Evolutionary conservation across 1,140 invertebrate genomes (phyloP), one percentile per base, ranked within the genome.

Genomic region (Trialeurodes vaporariorum): DNA sequence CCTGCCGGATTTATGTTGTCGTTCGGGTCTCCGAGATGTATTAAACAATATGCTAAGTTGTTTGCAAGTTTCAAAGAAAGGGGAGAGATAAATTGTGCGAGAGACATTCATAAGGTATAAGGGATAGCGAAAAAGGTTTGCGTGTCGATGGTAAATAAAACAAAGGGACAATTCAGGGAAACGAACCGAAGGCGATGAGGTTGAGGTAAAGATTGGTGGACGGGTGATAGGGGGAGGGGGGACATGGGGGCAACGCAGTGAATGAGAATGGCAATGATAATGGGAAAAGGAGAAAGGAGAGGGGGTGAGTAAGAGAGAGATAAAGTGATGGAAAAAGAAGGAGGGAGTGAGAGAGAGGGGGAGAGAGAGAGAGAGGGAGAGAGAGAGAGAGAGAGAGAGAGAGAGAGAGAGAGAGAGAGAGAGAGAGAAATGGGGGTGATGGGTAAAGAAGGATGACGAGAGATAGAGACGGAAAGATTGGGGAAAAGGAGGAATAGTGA

Each of bases 391-490:
- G 34, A 60, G 60, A 59, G 65, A 67, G 34, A 25, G 59, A 63
- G 27, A 70, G 72, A 67, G 71, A 67, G 66, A 69, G 68, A 67
- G 27, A 71, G 67, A 66, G 34, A n/a, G n/a, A n/a, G n/a, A n/a
- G n/a, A n/a, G n/a, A n/a, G n/a, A n/a, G n/a, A n/a, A n/a, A n/a
- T n/a, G n/a, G n/a, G n/a, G n/a, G n/a, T n/a, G n/a, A n/a, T n/a
- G n/a, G n/a, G n/a, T n/a, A n/a, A n/a, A n/a, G n/a, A n/a, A n/a
- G n/a, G n/a, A n/a, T n/a, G n/a, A n/a, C n/a, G n/a, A n/a, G n/a
- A n/a, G n/a, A n/a, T n/a, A n/a, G 72, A 68, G 72, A 72, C 71
- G 75, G 72, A 72, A 71, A 72, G 70, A 73, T 27, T 59, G 68
- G 67, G 69, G 13, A 25, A 12, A 21, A 24, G 12, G 22, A 61